Percentiles rank a stretch among this genome's conserved stretches.
These are phyloP conservation scores for Drosophila sulfurigaster DNA, from an alignment of 1,140 invertebrate genomes.

Conservation along the genomic window DNA sequence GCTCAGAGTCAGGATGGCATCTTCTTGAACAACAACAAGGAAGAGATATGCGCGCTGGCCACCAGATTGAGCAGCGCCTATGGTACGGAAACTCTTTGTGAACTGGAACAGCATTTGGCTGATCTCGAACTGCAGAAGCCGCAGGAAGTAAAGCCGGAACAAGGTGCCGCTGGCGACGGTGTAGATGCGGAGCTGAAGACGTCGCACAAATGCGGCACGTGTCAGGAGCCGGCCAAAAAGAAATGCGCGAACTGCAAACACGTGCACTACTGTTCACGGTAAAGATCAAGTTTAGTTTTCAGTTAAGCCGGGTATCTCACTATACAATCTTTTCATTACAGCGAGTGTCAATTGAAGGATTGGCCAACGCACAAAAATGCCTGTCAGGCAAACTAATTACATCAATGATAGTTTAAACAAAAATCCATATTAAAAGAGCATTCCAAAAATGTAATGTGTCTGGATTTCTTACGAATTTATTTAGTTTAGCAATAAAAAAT, in stretches of 20 bases:
- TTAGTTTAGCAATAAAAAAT: constrained; percentile 64
- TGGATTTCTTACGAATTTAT: constrained; percentile 53
- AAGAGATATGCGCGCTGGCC: constrained; percentile 86
- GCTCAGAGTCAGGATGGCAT: constrained; percentile 86
- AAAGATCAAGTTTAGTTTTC: background rate
- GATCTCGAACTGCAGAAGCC: constrained; percentile 34
- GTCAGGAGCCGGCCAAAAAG: constrained; percentile 85
- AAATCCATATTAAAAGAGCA: constrained; percentile 50
- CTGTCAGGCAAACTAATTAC: constrained; percentile 36
- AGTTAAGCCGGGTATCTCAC: background rate
- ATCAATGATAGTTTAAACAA: constrained; percentile 1
- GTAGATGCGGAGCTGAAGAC: background rate
- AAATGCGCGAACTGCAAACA: constrained; percentile 86
- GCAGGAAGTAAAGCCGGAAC: constrained; percentile 32
- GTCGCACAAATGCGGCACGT: constrained; percentile 81
- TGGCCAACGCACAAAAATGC: constrained; percentile 85
- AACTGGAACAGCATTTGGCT: constrained; percentile 76
- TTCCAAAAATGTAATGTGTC: constrained; percentile 66
- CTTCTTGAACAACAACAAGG: constrained; percentile 86
- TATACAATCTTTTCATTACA: constrained; percentile 36
- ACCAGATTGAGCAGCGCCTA: constrained; percentile 85
- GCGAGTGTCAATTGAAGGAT: constrained; percentile 85
- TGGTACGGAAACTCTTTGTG: constrained; percentile 86
- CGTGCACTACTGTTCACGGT: constrained; percentile 86
- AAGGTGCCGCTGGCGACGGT: constrained; percentile 24